Conservation (phyloP, 2,888 invertebrate genomes). For the Coremacera marginata region DNA sequence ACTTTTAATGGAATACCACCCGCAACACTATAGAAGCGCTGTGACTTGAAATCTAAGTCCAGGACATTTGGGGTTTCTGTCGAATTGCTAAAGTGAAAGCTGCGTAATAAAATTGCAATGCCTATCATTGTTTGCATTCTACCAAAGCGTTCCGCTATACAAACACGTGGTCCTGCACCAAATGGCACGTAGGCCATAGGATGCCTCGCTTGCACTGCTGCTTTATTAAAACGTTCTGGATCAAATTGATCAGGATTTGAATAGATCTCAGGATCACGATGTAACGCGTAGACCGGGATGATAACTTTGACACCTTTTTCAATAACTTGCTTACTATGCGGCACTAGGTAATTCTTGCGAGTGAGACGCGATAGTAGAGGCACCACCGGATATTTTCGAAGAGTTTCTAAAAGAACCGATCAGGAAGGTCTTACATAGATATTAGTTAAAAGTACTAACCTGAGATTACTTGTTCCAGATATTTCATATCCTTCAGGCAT, state of each 20-base stretch:
- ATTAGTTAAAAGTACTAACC: slow-evolving; percentile 51
- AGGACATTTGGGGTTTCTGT: slow-evolving; percentile 42
- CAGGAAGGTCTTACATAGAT: no score
- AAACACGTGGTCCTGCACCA: slow-evolving; percentile 52
- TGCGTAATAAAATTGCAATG: slow-evolving; percentile 47
- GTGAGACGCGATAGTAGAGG: slow-evolving; percentile 71
- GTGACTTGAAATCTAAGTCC: slow-evolving; percentile 32
- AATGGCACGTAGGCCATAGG: slow-evolving; percentile 52
- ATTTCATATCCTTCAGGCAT: slow-evolving; percentile 59
- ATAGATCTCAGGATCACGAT: slow-evolving; percentile 71
- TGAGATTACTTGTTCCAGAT: slow-evolving; percentile 59
- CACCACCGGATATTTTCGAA: slow-evolving; percentile 72
- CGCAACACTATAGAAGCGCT: slow-evolving; percentile 35
- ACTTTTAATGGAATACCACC: not conserved
- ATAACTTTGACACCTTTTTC: slow-evolving; percentile 62
- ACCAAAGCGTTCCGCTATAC: slow-evolving; percentile 53
- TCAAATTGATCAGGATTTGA: slow-evolving; percentile 71
- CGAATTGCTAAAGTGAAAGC: slow-evolving; percentile 47
- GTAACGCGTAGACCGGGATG: slow-evolving; percentile 69
- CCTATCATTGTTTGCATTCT: slow-evolving; percentile 50
- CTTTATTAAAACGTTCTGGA: slow-evolving; percentile 70
- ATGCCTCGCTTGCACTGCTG: slow-evolving; percentile 70
- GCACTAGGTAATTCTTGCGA: slow-evolving; percentile 71
- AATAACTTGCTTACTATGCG: slow-evolving; percentile 70
- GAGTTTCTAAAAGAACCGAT: no score